phyloP scores from a whole-genome alignment of 1,140 invertebrate genomes.

The Calycopis cecrops region DNA sequence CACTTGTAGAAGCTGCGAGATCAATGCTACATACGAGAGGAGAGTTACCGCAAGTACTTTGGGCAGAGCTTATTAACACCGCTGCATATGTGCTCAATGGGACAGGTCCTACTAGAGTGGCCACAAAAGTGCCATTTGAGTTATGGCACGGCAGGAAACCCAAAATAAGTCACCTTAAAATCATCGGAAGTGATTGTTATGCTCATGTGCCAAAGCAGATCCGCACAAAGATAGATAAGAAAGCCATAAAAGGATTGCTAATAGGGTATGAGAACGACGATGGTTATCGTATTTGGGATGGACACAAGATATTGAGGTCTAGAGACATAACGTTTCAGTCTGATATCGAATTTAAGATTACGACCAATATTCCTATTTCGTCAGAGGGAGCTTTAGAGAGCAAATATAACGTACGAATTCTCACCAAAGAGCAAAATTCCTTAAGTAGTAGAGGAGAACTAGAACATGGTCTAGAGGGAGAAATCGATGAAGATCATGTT shows the following conservation, averaged over 20 bases:
- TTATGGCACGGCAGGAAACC: conserved; percentile 30
- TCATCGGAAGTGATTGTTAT: conserved; percentile 29
- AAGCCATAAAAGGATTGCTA: conserved; percentile 30
- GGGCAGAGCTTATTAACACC: conserved; percentile 56
- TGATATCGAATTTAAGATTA: too few relatives aligned
- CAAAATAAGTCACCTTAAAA: conserved; percentile 19
- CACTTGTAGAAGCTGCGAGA: conserved; percentile 48
- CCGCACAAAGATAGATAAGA: conserved; percentile 32
- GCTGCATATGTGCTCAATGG: conserved; percentile 51
- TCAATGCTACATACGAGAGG: conserved; percentile 39
- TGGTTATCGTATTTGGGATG: conserved; percentile 8
- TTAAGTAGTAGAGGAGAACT: too few relatives aligned
- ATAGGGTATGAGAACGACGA: conserved; percentile 32
- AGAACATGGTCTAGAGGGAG: too few relatives aligned
- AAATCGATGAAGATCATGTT: too few relatives aligned
- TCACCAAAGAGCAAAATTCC: too few relatives aligned
- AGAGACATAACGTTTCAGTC: conserved; percentile 8
- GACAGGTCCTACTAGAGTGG: conserved; percentile 31
- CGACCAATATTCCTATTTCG: too few relatives aligned
- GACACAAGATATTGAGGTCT: neutral
- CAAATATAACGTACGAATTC: too few relatives aligned
- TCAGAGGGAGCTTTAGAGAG: too few relatives aligned
- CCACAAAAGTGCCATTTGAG: conserved; percentile 41
- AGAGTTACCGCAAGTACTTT: conserved; percentile 41
- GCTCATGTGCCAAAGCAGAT: conserved; percentile 32